Percentiles rank a stretch among this genome's conserved stretches.
These are phyloP conservation scores for Papilio polyxenes DNA, from an alignment of 1,140 invertebrate genomes.

Conservation along the genomic window DNA sequence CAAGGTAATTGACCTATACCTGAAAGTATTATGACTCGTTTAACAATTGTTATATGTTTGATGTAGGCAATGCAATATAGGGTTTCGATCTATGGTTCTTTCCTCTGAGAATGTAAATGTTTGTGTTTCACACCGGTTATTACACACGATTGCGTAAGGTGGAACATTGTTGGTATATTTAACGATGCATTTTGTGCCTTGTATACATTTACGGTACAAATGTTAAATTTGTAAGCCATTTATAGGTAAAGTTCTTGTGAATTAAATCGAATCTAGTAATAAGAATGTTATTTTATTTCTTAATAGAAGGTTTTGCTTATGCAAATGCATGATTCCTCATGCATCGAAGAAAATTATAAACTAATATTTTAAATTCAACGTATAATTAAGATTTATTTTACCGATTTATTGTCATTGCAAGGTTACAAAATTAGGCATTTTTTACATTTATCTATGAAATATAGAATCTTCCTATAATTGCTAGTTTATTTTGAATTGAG, in stretches of 20 bases:
- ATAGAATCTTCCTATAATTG: too few species aligned
- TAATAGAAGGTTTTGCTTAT: too few species aligned
- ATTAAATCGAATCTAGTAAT: background rate
- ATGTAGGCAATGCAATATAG: background rate
- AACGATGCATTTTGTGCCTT: slow-evolving; percentile 10
- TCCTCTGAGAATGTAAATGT: slow-evolving; percentile 18
- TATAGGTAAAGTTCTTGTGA: background rate
- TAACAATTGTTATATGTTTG: background rate
- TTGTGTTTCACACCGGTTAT: background rate
- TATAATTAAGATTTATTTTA: too few species aligned
- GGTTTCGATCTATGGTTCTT: slow-evolving; percentile 10
- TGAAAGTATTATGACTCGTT: background rate
- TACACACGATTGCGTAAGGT: slow-evolving; percentile 1
- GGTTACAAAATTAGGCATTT: too few species aligned
- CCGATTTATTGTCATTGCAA: too few species aligned
- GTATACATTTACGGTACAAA: background rate
- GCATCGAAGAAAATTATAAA: too few species aligned
- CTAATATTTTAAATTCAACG: too few species aligned
- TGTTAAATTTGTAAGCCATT: background rate
- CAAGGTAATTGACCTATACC: background rate
- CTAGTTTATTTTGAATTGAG: too few species aligned
- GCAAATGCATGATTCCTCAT: too few species aligned
- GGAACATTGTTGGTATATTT: slow-evolving; percentile 3
- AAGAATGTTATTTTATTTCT: too few species aligned
- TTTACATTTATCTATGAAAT: too few species aligned